Evolutionary conservation across 2,113 vertebrate genomes (phyloP).

Genomic region (Pangasianodon gigas): DNA sequence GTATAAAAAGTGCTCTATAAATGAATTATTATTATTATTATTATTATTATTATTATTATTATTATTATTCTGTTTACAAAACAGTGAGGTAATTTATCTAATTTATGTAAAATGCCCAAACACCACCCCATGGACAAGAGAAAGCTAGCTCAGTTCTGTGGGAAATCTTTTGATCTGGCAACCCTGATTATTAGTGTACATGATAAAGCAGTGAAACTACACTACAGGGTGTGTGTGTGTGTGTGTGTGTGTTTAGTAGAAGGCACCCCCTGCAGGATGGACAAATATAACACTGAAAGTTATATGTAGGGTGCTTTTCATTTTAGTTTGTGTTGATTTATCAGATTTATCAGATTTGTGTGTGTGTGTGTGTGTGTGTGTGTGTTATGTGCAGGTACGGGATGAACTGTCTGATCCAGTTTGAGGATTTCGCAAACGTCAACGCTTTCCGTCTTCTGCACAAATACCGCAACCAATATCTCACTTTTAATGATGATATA

Average conservation of each 20-base stretch:
- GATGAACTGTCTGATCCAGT: conserved; percentile 94
- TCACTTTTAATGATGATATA: conserved; percentile 99
- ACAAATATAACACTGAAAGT: neutral
- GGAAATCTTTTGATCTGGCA: neutral
- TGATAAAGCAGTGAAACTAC: too few species aligned
- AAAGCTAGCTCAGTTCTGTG: neutral
- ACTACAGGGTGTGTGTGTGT: too few species aligned
- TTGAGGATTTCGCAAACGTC: conserved; percentile 95
- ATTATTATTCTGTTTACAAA: too few species aligned
- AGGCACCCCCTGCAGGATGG: conserved; percentile 36
- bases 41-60: too few species aligned
- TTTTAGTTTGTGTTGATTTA: neutral
- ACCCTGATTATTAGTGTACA: neutral
- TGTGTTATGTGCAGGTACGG: conserved; percentile 81
- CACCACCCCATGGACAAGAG: too few species aligned
- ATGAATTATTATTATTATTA: too few species aligned
- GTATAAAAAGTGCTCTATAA: too few species aligned
- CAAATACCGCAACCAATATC: conserved; percentile 91
- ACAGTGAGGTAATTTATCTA: too few species aligned
- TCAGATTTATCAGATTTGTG: neutral
- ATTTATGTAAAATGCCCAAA: too few species aligned
- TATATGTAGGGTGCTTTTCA: neutral
- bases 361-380: conserved; percentile 10
- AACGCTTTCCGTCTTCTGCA: conserved; percentile 94
- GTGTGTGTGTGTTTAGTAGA: neutral